Conservation (phyloP, 1,140 invertebrate genomes). For the Panagrolaimus sp. region DNA sequence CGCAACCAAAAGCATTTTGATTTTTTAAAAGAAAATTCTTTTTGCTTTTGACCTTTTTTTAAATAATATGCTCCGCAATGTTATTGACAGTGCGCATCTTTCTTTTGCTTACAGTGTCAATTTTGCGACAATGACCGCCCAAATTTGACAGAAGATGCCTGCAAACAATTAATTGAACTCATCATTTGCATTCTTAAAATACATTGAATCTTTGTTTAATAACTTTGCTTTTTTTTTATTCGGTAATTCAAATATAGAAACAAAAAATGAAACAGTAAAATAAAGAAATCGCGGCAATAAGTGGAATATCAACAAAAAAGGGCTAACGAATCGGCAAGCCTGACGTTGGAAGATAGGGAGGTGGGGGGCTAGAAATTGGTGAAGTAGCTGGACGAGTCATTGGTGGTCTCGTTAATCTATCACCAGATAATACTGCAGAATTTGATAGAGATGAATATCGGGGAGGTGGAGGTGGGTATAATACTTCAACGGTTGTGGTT, state of each 20-base stretch:
- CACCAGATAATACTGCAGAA: neutral
- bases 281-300: neutral
- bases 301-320: neutral
- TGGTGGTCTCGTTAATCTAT: neutral
- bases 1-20: too few relatives aligned
- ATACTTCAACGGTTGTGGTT: constrained; percentile 13
- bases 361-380: neutral
- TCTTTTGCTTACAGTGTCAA: neutral
- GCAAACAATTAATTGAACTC: constrained; percentile 9
- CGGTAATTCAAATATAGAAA: neutral
- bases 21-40: too few relatives aligned
- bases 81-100: constrained; percentile 14
- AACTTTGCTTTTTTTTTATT: constrained; percentile 13
- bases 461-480: constrained; percentile 7
- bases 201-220: constrained; percentile 1
- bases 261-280: neutral
- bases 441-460: constrained; percentile 9
- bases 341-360: constrained; percentile 8
- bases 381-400: neutral
- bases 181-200: neutral
- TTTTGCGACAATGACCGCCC: constrained; percentile 12
- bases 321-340: constrained; percentile 11
- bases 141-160: constrained; percentile 13
- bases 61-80: neutral
- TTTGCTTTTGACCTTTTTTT: too few relatives aligned